phyloP scores from a whole-genome alignment of 2,113 vertebrate genomes.

The Uria lomvia region DNA sequence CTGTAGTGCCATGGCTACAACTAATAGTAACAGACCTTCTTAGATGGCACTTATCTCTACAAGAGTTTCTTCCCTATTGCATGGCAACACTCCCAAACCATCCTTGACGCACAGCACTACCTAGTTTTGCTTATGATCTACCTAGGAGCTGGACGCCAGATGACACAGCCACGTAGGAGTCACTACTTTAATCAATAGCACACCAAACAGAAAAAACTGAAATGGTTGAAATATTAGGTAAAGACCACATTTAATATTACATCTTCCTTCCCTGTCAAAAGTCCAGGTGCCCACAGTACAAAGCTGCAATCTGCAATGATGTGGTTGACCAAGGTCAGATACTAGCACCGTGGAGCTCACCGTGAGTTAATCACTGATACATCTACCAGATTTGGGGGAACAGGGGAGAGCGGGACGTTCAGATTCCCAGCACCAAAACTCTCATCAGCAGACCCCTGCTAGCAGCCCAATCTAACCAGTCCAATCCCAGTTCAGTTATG shows the following conservation, averaged over 20 bases:
- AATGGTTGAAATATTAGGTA: accelerated
- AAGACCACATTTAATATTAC: not conserved
- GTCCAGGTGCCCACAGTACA: not conserved
- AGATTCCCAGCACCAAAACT: not conserved
- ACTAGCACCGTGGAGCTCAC: not conserved
- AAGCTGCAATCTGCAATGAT: not conserved
- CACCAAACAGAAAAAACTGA: not conserved
- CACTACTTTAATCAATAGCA: not conserved
- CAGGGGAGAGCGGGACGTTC: not conserved
- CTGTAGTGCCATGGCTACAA: not conserved
- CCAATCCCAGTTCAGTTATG: not conserved
- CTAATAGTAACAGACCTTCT: not conserved
- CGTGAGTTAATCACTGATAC: not conserved
- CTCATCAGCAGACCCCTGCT: not conserved
- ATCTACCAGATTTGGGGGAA: not conserved
- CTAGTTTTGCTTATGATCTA: not conserved
- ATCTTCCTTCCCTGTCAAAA: not conserved
- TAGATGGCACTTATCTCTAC: accelerated
- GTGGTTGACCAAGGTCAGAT: not conserved
- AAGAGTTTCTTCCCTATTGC: too few relatives aligned
- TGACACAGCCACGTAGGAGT: not conserved
- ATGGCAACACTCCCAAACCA: not conserved
- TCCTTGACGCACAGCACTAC: not conserved
- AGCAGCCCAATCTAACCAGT: not conserved
- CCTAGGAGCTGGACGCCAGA: not conserved